A percentile compares a stretch with the other conserved stretches of the same genome.
Conservation (phyloP, 2,888 invertebrate genomes). For the Nowickia ferox region DNA sequence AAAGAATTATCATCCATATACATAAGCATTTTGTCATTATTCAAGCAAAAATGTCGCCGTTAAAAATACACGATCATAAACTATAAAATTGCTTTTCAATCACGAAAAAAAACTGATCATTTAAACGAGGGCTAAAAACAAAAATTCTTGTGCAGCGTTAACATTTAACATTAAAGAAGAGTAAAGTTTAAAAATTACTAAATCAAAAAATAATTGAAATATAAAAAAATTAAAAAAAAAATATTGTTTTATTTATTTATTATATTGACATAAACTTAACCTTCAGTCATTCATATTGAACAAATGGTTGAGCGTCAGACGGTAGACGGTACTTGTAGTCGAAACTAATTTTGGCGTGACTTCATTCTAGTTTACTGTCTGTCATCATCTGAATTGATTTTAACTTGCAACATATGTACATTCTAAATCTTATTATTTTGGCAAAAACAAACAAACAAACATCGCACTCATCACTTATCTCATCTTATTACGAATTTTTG, state of each 20-base stretch:
- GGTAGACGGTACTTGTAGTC: neutral
- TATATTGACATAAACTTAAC: slow-evolving; percentile 62
- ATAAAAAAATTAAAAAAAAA: slow-evolving; percentile 5
- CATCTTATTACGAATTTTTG: slow-evolving; percentile 29
- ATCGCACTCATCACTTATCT: slow-evolving; percentile 36
- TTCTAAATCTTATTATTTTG: slow-evolving; percentile 62
- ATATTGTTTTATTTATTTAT: neutral
- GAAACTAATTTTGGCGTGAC: slow-evolving; percentile 19
- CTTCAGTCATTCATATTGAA: slow-evolving; percentile 45
- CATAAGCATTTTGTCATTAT: neutral
- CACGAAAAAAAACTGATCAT: neutral
- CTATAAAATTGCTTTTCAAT: neutral
- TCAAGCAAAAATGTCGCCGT: slow-evolving; percentile 10
- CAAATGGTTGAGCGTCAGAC: neutral
- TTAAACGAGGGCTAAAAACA: too few relatives aligned
- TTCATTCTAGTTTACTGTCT: slow-evolving; percentile 34
- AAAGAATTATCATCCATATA: neutral
- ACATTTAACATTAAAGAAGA: slow-evolving; percentile 36
- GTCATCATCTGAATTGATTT: slow-evolving; percentile 50
- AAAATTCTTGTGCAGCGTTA: neutral
- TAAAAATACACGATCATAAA: slow-evolving; percentile 2
- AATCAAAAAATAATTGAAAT: neutral
- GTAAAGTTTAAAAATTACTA: too few relatives aligned
- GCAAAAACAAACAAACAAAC: slow-evolving; percentile 29
- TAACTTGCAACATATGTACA: slow-evolving; percentile 40